phyloP scores from a whole-genome alignment of 2,888 invertebrate genomes.

The Phyllotreta cruciferae region DNA sequence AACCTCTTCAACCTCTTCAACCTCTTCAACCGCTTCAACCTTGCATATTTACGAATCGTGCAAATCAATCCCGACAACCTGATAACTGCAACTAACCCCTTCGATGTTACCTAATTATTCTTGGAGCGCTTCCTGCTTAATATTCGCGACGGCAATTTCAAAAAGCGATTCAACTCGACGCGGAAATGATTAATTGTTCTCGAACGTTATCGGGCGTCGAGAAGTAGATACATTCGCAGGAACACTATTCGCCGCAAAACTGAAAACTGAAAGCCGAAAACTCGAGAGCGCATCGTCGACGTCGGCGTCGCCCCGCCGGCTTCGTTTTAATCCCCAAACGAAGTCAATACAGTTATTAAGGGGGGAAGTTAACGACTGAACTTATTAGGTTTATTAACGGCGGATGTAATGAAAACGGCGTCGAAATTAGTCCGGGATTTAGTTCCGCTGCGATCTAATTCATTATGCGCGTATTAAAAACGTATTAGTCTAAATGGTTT shows the following conservation, averaged over 20 bases:
- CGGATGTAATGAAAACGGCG: conserved; percentile 28
- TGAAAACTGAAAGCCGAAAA: conserved; percentile 5
- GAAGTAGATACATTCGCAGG: neutral
- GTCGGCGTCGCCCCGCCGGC: conserved; percentile 1
- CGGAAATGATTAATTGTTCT: conserved; percentile 15
- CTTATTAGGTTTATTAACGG: conserved; percentile 31
- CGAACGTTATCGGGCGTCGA: conserved; percentile 4
- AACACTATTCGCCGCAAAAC: too few relatives aligned
- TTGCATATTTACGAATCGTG: too few relatives aligned
- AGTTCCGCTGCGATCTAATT: conserved; percentile 24
- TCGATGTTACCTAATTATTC: too few relatives aligned
- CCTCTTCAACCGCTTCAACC: too few relatives aligned
- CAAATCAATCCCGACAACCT: too few relatives aligned
- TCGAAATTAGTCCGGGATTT: conserved; percentile 28
- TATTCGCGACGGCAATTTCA: too few relatives aligned
- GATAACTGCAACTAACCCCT: too few relatives aligned
- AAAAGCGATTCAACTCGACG: conserved; percentile 2
- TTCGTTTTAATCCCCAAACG: conserved; percentile 23
- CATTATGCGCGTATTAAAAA: conserved; percentile 9
- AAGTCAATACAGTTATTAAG: conserved; percentile 31
- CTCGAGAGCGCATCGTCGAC: neutral
- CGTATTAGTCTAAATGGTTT: too few relatives aligned
- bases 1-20: too few relatives aligned
- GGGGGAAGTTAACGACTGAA: conserved; percentile 28
- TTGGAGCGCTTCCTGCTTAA: too few relatives aligned